These are phyloP conservation scores for Oophaga pumilio DNA, from an alignment of 2,113 vertebrate genomes.

Conservation along the genomic window DNA sequence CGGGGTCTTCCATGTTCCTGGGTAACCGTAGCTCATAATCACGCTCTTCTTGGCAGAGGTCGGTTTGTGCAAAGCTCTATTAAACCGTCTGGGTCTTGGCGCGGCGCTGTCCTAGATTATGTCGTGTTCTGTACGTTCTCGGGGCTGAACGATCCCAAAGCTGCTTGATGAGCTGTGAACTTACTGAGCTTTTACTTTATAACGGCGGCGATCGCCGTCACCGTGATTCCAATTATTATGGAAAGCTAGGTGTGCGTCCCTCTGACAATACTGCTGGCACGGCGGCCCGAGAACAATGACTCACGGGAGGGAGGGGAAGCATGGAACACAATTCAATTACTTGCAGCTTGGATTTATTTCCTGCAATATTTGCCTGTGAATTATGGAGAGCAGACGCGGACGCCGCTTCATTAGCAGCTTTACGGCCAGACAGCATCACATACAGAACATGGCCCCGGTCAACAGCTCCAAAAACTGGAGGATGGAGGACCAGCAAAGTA, in stretches of 20 bases:
- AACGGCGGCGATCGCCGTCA: not conserved
- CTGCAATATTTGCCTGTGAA: conserved; percentile 60
- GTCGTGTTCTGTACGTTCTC: conserved; percentile 35
- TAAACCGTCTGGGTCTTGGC: conserved; percentile 43
- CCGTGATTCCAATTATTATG: not conserved
- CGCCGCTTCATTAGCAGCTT: conserved; percentile 19
- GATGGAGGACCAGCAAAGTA: not conserved
- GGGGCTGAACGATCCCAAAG: conserved; percentile 33
- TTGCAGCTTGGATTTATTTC: conserved; percentile 67
- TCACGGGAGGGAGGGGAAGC: conserved; percentile 40
- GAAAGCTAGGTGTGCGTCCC: conserved; percentile 60
- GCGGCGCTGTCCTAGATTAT: conserved; percentile 21
- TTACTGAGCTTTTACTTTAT: not conserved
- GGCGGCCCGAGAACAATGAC: conserved; percentile 62
- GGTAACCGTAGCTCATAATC: conserved; percentile 45
- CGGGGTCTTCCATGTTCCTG: not conserved
- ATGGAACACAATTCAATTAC: conserved; percentile 63
- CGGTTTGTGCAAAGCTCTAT: conserved; percentile 27
- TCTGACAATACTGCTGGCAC: conserved; percentile 47
- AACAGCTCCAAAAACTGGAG: not conserved
- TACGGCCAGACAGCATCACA: not conserved
- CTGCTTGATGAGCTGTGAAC: conserved; percentile 55
- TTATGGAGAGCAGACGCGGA: not conserved
- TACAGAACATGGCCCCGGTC: not conserved
- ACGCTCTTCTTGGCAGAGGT: conserved; percentile 38